These are phyloP conservation scores for Agonopterix arenella DNA, from an alignment of 2,888 invertebrate genomes.

Conservation along the genomic window DNA sequence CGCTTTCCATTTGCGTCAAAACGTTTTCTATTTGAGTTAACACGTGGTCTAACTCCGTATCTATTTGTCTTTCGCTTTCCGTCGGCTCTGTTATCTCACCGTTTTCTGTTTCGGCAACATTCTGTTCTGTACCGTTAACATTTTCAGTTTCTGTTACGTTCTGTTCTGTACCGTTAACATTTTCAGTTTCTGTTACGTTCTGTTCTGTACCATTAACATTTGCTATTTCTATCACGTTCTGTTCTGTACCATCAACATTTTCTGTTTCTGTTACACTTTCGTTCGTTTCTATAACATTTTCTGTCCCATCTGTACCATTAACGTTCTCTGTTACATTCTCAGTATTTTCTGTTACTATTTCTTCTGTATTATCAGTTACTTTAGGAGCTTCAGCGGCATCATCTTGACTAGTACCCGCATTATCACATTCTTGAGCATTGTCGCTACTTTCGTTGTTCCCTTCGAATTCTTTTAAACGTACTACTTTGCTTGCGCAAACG, in stretches of 20 bases:
- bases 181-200: background rate
- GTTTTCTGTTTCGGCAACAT: slow-evolving; percentile 2
- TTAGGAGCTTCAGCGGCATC: slow-evolving; percentile 2
- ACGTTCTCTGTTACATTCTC: background rate
- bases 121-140: background rate
- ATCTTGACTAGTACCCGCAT: slow-evolving; percentile 40
- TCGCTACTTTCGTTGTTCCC: slow-evolving; percentile 19
- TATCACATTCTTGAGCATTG: slow-evolving; percentile 39
- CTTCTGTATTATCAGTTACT: slow-evolving; percentile 4
- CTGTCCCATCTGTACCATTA: background rate
- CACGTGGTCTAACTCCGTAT: slow-evolving; percentile 11
- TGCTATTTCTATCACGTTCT: background rate
- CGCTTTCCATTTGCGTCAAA: slow-evolving; percentile 13
- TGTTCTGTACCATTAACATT: background rate
- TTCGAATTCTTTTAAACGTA: slow-evolving; percentile 10
- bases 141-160: slow-evolving; percentile 7
- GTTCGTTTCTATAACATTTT: background rate
- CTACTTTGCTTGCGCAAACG: slow-evolving; percentile 53
- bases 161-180: background rate
- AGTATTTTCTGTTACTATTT: background rate
- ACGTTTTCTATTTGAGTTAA: slow-evolving; percentile 12
- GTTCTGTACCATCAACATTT: background rate
- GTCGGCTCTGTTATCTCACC: slow-evolving; percentile 13
- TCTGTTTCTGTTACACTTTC: background rate
- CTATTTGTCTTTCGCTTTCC: slow-evolving; percentile 11